phyloP scores from a whole-genome alignment of 35 echinoderm and acorn worm species.

The Strongylocentrotus purpuratus region DNA sequence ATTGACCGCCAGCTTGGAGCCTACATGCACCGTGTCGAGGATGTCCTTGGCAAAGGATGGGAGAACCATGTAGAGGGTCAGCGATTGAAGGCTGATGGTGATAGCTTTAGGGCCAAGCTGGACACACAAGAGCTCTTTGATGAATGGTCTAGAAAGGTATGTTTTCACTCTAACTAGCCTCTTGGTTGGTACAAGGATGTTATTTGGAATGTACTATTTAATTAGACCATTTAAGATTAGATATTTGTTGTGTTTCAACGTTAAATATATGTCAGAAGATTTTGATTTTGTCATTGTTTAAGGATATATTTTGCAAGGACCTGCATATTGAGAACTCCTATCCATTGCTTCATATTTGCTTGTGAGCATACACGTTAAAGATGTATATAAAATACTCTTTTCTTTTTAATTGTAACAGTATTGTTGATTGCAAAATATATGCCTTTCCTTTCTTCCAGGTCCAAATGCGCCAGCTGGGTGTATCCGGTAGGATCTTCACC shows the following conservation, averaged over 20 bases:
- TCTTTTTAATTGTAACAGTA: no score
- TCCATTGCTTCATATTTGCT: no score
- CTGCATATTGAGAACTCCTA: no score
- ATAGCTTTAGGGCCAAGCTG: constrained; percentile 96
- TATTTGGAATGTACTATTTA: no score
- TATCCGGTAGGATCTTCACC: constrained; percentile 96
- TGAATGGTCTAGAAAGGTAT: constrained; percentile 97
- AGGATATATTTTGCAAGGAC: no score
- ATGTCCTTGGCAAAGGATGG: constrained; percentile 98
- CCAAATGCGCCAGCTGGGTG: constrained; percentile 95
- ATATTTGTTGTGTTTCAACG: no score
- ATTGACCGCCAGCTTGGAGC: constrained; percentile 97
- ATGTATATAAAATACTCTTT: no score
- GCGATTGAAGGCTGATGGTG: constrained; percentile 95
- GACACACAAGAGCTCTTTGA: constrained; percentile 99
- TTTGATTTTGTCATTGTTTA: no score
- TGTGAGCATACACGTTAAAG: no score
- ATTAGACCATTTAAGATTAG: no score
- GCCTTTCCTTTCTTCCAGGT: constrained; percentile 53
- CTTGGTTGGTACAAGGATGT: no score
- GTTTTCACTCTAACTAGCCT: background rate
- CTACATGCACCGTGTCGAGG: constrained; percentile 99
- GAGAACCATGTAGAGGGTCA: constrained; percentile 99
- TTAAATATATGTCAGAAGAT: no score
- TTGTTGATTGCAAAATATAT: background rate